phyloP scores from a whole-genome alignment of 2,797 vertebrate genomes.

The Anisognathus igniventris region DNA sequence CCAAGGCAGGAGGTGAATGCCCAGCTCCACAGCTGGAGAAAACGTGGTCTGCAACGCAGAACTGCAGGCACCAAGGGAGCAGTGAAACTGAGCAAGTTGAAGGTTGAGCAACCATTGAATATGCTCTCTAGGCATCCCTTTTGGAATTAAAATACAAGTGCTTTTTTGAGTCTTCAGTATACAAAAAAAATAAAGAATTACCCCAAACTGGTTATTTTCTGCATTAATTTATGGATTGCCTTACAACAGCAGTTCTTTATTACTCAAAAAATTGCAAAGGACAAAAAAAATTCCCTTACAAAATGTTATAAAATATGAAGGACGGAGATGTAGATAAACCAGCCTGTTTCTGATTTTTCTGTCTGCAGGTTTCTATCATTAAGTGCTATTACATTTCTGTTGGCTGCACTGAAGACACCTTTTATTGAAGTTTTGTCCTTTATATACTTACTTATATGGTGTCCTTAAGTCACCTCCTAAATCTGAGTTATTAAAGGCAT shows the following conservation, averaged over 20 bases:
- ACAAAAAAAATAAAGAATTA: background rate
- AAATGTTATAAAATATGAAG: background rate
- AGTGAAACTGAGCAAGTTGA: background rate
- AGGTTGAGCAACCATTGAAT: background rate
- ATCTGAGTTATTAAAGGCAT: background rate
- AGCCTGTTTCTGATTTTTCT: background rate
- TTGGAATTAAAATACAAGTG: background rate
- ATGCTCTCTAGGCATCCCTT: background rate
- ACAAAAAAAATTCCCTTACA: background rate
- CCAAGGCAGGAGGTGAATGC: background rate
- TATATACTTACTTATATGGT: background rate
- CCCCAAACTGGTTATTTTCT: background rate
- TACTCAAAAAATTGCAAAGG: background rate
- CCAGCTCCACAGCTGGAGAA: background rate
- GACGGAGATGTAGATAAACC: background rate
- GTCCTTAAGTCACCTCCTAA: conserved; percentile 21
- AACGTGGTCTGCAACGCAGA: accelerated
- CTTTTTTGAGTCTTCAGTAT: background rate
- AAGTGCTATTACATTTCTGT: background rate
- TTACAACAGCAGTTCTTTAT: background rate
- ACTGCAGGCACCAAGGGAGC: background rate
- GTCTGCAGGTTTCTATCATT: background rate
- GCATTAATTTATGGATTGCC: background rate
- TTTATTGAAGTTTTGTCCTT: background rate
- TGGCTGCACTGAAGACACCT: background rate